phyloP scores from a whole-genome alignment of 64 coral and sea anemone genomes.

The Stichodactyla mertensii region DNA sequence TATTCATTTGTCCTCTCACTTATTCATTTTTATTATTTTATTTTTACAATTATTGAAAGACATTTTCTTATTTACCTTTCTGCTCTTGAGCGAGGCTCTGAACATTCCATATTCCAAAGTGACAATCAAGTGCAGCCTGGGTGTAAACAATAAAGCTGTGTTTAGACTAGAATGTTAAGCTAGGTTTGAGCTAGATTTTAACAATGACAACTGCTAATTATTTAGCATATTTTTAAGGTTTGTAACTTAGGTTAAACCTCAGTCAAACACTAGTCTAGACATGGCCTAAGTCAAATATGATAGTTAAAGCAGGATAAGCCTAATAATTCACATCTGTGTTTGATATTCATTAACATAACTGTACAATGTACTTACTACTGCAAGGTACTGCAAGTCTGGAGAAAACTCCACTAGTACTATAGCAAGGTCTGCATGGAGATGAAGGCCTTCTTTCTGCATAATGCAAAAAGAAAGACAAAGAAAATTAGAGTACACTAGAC shows the following conservation, averaged over 20 bases:
- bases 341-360: too few relatives aligned
- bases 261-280: not conserved
- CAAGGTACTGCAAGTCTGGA: slow-evolving; percentile 24
- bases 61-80: slow-evolving; percentile 28
- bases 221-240: too few relatives aligned
- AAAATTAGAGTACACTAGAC: too few relatives aligned
- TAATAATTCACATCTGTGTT: too few relatives aligned
- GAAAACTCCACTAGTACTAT: slow-evolving; percentile 59
- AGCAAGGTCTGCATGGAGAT: slow-evolving; percentile 54
- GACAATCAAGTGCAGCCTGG: slow-evolving; percentile 52
- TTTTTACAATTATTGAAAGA: too few relatives aligned
- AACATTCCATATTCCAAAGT: slow-evolving; percentile 64
- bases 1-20: not conserved
- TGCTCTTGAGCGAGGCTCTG: slow-evolving; percentile 27
- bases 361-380: slow-evolving; percentile 46
- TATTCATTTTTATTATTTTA: not conserved
- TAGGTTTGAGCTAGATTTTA: not conserved
- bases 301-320: too few relatives aligned
- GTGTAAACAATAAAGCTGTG: not conserved
- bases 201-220: too few relatives aligned
- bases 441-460: not conserved
- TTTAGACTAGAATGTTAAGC: not conserved
- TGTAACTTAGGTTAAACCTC: not conserved
- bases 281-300: too few relatives aligned
- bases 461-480: not conserved